Conservation (phyloP, 2,113 vertebrate genomes). For the Xenus cinereus region DNA sequence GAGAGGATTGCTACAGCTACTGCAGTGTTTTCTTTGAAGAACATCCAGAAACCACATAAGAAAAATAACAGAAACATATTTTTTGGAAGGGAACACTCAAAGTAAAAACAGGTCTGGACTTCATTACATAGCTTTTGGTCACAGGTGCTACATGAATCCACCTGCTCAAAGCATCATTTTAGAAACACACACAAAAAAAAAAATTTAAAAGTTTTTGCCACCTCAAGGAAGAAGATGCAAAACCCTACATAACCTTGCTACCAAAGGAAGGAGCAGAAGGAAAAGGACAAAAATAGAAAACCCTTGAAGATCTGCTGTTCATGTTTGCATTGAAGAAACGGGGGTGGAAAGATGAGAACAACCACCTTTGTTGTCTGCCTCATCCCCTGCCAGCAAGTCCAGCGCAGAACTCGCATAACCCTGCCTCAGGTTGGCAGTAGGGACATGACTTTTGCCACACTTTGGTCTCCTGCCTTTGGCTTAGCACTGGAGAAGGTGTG, state of each 20-base stretch:
- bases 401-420: not conserved
- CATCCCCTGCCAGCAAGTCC: not conserved
- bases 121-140: not conserved
- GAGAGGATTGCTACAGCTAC: not conserved
- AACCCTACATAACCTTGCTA: not conserved
- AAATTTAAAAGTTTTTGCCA: not conserved
- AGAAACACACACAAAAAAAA: not conserved
- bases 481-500: fast-evolving
- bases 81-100: not conserved
- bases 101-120: not conserved
- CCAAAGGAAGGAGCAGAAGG: not conserved
- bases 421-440: fast-evolving
- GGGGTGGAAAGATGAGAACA: not conserved
- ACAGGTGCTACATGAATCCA: not conserved
- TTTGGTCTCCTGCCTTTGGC: not conserved
- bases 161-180: not conserved
- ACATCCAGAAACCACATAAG: slow-evolving; percentile 28
- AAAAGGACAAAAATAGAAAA: not conserved
- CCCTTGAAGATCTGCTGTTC: not conserved
- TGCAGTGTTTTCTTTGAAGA: slow-evolving; percentile 30
- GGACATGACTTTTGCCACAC: not conserved
- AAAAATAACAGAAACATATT: not conserved
- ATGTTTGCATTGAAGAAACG: fast-evolving
- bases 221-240: not conserved
- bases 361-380: no score